Base-by-base conservation (phyloP, 1,140 invertebrate genomes). In the Drosophila busckii region DNA sequence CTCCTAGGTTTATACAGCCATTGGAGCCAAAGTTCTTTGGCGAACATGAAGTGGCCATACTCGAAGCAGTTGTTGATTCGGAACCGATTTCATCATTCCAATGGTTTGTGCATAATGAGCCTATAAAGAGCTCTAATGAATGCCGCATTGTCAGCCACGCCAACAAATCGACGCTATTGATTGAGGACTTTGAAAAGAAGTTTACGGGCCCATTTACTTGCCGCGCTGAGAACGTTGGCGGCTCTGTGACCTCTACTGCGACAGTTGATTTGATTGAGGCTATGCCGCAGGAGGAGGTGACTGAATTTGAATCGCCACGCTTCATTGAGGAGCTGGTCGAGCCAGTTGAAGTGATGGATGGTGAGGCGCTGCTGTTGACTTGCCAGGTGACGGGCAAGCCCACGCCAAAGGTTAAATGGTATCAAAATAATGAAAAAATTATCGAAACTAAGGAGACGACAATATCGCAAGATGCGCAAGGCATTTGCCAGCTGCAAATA, bases 291-390 rank as follows among this genome's bases (percentile, higher is more conserved):
- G 90, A 92, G 75, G 89, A 91, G 60, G 88, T 90, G 1, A 70
- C 89, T 15, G 91, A 93, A 84, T 88, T 93, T 12, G 89, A 91
- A 65, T 91, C 93, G 10, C 96, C 96, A 12, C 89, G 90, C 59
- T 96, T 97, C 67, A 89, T 92, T 8, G 91, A 91, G 70, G 91
- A 90, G 69, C 88, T 96, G 37, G 45, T 78, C 7, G 89, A 90
- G 32, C 91, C 93, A 9, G 88, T 93, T 1, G 92, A 93, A 69
- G 93, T 98, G 4, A 98, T 98, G 96, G 96, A 98, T 87, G 95
- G 96, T 28, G 95, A 98, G 80, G 92, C 94, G 75, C 93, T 96
- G 15, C 90, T 92, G 62, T 91, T 98, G 29, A 92, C 89, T 46
- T 95, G 94, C 70, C 88, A 92, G 63, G 91, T 96, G 15, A 89